These are phyloP conservation scores for Luehdorfia chinensis DNA, from an alignment of 1,140 invertebrate genomes.

Conservation along the genomic window DNA sequence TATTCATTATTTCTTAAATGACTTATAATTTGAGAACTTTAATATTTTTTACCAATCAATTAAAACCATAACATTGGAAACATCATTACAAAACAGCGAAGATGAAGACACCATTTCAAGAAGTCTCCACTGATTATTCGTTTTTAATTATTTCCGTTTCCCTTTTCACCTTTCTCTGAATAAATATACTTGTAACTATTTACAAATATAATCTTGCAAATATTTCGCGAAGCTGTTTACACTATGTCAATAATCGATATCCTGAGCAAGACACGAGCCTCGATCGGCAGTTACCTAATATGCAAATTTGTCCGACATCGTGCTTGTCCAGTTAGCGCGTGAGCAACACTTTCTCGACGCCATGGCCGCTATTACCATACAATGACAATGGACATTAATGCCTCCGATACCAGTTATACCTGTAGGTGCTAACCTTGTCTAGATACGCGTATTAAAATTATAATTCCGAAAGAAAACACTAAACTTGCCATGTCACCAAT, in stretches of 20 bases:
- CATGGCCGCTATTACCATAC: conserved; percentile 52
- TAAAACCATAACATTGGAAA: too few species aligned
- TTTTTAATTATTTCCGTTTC: too few species aligned
- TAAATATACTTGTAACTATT: too few species aligned
- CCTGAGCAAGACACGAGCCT: conserved; percentile 27
- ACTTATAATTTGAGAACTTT: too few species aligned
- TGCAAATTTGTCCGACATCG: conserved; percentile 54
- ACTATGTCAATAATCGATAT: conserved; percentile 27
- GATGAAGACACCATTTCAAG: too few species aligned
- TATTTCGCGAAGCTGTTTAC: background rate
- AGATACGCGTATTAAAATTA: conserved; percentile 2
- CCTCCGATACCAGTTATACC: conserved; percentile 21
- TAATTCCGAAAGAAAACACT: background rate
- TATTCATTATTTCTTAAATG: too few species aligned
- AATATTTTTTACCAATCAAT: too few species aligned
- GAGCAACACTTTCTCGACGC: conserved; percentile 54
- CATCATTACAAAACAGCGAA: too few species aligned
- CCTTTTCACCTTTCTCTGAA: too few species aligned
- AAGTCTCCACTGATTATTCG: too few species aligned
- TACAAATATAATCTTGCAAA: background rate
- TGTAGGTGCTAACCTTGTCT: background rate
- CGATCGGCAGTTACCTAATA: conserved; percentile 51
- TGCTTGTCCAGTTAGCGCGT: conserved; percentile 48
- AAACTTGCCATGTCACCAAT: conserved; percentile 4
- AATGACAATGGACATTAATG: conserved; percentile 51